These are phyloP conservation scores for Silurus lanzhouensis DNA, from an alignment of 2,797 vertebrate genomes.

Conservation along the genomic window DNA sequence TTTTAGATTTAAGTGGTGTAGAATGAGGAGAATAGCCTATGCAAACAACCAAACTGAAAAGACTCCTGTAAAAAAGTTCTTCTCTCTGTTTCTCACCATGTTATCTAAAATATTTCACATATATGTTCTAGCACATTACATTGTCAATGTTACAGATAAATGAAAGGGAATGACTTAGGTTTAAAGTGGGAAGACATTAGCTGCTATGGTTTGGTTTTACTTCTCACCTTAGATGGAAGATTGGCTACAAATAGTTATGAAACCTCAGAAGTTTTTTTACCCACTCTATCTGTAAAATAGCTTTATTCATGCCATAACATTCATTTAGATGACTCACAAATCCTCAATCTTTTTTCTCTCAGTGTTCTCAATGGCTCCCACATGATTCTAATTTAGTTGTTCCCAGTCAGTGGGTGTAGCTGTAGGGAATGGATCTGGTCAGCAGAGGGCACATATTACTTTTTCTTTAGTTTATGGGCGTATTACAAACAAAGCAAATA, in stretches of 20 bases:
- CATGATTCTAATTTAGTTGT: background rate
- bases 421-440: conserved; percentile 9
- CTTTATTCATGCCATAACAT: background rate
- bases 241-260: background rate
- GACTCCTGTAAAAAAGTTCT: background rate
- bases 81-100: background rate
- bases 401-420: no score
- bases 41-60: background rate
- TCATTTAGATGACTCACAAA: background rate
- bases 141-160: background rate
- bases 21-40: background rate
- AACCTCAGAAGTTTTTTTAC: background rate
- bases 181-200: no score
- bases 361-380: background rate
- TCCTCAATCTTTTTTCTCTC: background rate
- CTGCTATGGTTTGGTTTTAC: background rate
- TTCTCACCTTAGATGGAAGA: background rate
- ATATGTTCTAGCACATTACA: background rate
- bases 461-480: background rate
- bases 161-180: background rate
- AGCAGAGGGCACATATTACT: conserved; percentile 17
- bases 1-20: background rate
- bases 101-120: background rate
- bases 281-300: background rate
- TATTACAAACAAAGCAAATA: background rate